phyloP scores from a whole-genome alignment of 2,888 invertebrate species.

The Hecatera dysodea region DNA sequence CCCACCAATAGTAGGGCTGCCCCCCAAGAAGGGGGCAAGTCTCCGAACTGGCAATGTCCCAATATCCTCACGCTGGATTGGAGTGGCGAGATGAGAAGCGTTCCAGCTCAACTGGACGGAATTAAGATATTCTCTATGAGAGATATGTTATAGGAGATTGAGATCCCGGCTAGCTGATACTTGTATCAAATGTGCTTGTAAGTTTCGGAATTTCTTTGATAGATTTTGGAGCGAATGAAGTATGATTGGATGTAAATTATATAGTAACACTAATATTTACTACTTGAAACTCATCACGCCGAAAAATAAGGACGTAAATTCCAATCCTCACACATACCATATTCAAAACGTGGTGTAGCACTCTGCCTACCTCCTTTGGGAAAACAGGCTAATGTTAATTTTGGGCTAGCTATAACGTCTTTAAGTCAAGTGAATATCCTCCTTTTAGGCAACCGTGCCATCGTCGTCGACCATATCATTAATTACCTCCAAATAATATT shows the following conservation, averaged over 20 bases:
- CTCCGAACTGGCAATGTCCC: slow-evolving; percentile 66
- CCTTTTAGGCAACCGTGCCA: too few relatives aligned
- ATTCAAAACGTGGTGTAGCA: too few relatives aligned
- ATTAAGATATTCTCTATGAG: slow-evolving; percentile 63
- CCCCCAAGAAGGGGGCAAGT: slow-evolving; percentile 41
- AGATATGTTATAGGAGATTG: slow-evolving; percentile 24
- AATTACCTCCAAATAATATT: too few relatives aligned
- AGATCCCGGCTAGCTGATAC: slow-evolving; percentile 9
- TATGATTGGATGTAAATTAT: background rate
- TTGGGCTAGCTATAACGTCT: too few relatives aligned
- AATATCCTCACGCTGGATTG: slow-evolving; percentile 67
- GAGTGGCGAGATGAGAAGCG: slow-evolving; percentile 65
- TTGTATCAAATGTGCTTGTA: slow-evolving; percentile 1
- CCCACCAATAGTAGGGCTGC: slow-evolving; percentile 36
- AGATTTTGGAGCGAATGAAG: rapidly evolving
- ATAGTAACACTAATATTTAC: background rate
- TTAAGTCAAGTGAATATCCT: too few relatives aligned
- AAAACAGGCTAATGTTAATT: too few relatives aligned
- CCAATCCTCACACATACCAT: too few relatives aligned
- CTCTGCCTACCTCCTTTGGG: too few relatives aligned
- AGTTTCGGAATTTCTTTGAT: background rate
- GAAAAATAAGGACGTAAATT: too few relatives aligned
- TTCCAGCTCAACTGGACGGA: slow-evolving; percentile 57
- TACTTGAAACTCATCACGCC: too few relatives aligned
- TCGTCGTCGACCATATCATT: too few relatives aligned